Conservation (phyloP, 2,113 vertebrate species). For the Polypterus senegalus region DNA sequence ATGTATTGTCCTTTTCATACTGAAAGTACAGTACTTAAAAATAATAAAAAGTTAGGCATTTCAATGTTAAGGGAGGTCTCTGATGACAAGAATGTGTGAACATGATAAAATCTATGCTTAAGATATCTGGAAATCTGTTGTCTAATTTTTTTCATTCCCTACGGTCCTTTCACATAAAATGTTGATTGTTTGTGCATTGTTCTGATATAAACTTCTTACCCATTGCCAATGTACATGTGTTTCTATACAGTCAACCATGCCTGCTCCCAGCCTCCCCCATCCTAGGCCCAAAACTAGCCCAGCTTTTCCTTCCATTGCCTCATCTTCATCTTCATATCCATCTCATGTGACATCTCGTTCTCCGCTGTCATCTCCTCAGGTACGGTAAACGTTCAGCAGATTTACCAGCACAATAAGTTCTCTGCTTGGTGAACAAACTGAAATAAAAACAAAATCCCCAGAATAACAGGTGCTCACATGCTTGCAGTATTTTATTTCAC, state of each 20-base stretch:
- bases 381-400: constrained; percentile 25
- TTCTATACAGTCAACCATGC: constrained; percentile 49
- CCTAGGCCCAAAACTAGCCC: constrained; percentile 39
- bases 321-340: constrained; percentile 48
- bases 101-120: neutral
- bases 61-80: neutral
- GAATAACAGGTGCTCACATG: too few relatives aligned
- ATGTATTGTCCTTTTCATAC: too few relatives aligned
- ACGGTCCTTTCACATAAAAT: too few relatives aligned
- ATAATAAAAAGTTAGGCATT: neutral
- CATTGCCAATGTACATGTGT: constrained; percentile 38
- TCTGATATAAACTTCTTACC: neutral
- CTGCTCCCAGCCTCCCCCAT: constrained; percentile 42
- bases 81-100: neutral
- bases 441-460: too few relatives aligned
- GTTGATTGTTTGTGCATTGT: neutral
- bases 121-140: neutral
- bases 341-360: constrained; percentile 36
- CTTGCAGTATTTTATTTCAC: too few relatives aligned
- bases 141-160: too few relatives aligned
- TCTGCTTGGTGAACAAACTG: too few relatives aligned
- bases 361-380: constrained; percentile 50
- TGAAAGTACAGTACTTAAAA: too few relatives aligned
- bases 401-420: too few relatives aligned
- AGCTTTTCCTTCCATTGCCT: constrained; percentile 49